These are phyloP conservation scores for Seriola dumerili DNA, from an alignment of 2,113 vertebrate species.

Conservation along the genomic window DNA sequence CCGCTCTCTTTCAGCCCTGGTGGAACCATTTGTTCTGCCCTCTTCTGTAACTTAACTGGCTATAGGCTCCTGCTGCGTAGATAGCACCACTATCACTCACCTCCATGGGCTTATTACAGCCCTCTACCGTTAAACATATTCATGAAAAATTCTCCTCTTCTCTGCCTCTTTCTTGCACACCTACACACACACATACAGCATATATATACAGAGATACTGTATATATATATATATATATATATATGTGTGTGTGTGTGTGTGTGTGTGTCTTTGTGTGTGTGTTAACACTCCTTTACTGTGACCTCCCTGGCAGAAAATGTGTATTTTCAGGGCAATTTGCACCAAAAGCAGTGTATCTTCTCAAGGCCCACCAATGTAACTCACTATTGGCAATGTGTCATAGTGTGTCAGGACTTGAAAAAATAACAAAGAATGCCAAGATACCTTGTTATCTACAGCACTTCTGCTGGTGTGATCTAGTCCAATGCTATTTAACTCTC, in stretches of 20 bases:
- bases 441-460: constrained; percentile 1
- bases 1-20: constrained; percentile 45
- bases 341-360: constrained; percentile 34
- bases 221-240: not conserved
- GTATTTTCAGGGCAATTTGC: constrained; percentile 58
- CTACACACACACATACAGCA: constrained; percentile 12
- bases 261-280: too few relatives aligned
- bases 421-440: constrained; percentile 1
- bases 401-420: constrained; percentile 12
- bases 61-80: constrained; percentile 70
- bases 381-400: constrained; percentile 24
- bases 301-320: constrained; percentile 52
- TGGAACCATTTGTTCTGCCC: constrained; percentile 77
- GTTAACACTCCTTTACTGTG: constrained; percentile 24
- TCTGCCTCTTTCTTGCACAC: constrained; percentile 32
- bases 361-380: constrained; percentile 24
- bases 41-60: constrained; percentile 70
- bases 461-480: not conserved
- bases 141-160: constrained; percentile 74
- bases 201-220: constrained; percentile 27
- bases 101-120: constrained; percentile 77
- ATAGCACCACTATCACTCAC: constrained; percentile 78
- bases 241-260: too few relatives aligned
- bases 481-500: not conserved
- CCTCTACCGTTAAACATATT: constrained; percentile 79